These are phyloP conservation scores for Drosophila nannoptera DNA, from an alignment of 1,140 invertebrate genomes.

Conservation along the genomic window DNA sequence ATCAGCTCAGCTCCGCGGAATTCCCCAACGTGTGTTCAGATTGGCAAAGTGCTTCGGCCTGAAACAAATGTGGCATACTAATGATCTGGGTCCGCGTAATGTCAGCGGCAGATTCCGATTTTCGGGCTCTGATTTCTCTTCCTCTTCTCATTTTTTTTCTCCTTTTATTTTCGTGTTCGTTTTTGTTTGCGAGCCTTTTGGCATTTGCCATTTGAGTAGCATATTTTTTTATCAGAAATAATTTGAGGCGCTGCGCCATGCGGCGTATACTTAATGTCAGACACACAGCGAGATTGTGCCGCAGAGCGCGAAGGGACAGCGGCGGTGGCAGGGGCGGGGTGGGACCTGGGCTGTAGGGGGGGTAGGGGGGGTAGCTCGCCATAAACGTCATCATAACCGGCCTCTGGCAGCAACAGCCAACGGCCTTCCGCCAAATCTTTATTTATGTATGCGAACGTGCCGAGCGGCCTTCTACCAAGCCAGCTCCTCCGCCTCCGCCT, in stretches of 20 bases:
- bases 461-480: conserved; percentile 43
- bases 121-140: conserved; percentile 1
- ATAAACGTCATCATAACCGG: conserved; percentile 51
- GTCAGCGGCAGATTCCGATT: conserved; percentile 22
- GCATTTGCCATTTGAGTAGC: conserved; percentile 24
- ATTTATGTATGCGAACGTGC: conserved; percentile 54
- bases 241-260: conserved; percentile 23
- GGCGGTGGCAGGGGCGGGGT: not conserved
- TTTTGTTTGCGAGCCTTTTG: not conserved
- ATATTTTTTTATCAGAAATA: conserved; percentile 20
- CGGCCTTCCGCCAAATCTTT: conserved; percentile 43
- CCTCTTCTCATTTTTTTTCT: not conserved
- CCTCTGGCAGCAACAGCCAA: conserved; percentile 28
- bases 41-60: conserved; percentile 10
- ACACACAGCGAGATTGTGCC: not conserved
- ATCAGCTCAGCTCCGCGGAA: conserved; percentile 27
- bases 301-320: not conserved
- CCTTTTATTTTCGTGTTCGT: not conserved
- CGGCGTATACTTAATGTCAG: conserved; percentile 53
- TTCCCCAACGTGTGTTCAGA: conserved; percentile 23
- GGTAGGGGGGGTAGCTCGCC: not conserved
- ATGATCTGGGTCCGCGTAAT: conserved; percentile 22
- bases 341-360: not conserved
- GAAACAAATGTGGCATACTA: conserved; percentile 33
- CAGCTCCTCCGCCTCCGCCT: conserved; percentile 12